Conservation (phyloP, 2,113 vertebrate genomes). For the Pelvicachromis taeniatus region DNA sequence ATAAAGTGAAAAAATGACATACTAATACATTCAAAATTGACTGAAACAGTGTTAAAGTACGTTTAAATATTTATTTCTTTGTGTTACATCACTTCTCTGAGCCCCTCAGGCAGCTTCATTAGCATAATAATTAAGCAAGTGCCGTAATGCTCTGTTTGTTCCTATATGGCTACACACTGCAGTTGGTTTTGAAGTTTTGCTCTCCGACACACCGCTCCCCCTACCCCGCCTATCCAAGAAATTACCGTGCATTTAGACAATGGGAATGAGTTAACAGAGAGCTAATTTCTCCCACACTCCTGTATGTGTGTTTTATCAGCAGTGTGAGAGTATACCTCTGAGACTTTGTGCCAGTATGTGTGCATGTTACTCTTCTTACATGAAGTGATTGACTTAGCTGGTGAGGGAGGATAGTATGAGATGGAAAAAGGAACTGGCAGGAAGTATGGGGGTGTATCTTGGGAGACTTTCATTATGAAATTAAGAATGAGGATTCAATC, state of each 20-base stretch:
- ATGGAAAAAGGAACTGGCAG: neutral
- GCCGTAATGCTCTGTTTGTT: constrained; percentile 46
- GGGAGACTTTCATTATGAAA: constrained; percentile 47
- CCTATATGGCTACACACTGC: constrained; percentile 21
- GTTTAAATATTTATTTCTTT: constrained; percentile 53
- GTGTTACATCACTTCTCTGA: constrained; percentile 47
- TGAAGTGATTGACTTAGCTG: constrained; percentile 12
- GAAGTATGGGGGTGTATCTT: neutral
- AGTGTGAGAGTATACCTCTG: neutral
- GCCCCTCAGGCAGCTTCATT: constrained; percentile 33
- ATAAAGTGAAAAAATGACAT: constrained; percentile 1
- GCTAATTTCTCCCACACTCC: constrained; percentile 30
- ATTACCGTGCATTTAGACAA: constrained; percentile 52
- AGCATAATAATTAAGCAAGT: constrained; percentile 63
- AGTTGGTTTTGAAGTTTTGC: constrained; percentile 28
- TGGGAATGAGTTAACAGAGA: constrained; percentile 36
- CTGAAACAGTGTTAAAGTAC: constrained; percentile 4
- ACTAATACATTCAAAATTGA: constrained; percentile 4
- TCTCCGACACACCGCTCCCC: neutral
- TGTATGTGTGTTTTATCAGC: constrained; percentile 24
- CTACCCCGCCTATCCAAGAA: neutral
- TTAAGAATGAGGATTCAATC: constrained; percentile 53
- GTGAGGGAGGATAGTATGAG: neutral
- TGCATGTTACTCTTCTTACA: neutral
- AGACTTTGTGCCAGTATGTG: neutral